Evolutionary conservation across 2,888 invertebrate genomes (phyloP), one percentile per base, ranked within the genome.

Genomic region (Latrodectus hesperus): DNA sequence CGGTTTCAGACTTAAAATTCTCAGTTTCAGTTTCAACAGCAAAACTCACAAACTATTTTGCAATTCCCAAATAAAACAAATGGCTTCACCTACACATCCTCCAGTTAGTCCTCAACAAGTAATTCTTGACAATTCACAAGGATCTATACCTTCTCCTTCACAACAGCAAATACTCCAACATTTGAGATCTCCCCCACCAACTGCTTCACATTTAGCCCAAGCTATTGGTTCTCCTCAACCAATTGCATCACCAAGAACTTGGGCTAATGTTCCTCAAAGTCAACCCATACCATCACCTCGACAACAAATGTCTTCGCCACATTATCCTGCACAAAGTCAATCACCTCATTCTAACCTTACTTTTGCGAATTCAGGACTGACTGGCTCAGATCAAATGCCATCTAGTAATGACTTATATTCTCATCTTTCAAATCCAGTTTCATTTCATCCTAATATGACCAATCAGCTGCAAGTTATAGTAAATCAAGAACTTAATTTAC

Each of bases 161-260:
- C 96, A 90, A 55, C 92, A 92, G 90, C 92, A 93, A 90, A 93
- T 96, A 92, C 96, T 97, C 95, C 96, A 96, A 92, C 95, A 96
- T 91, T 95, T 97, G 90, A 94, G 96, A 74, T 96, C 96, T 91
- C 96, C 96, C 90, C 96, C 96, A 74, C 96, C 89, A 9, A 87
- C 83, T 16, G 79, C 95, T 70, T 90, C 84, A 94, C 90, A 91
- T 67, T 90, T 93, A 88, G 92, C 92, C 85, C 92, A 92, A 89
- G 92, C 92, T 80, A 93, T 95, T 89, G 94, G 96, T 88, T 96
- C 96, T 90, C 96, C 96, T 5, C 96, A 96, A 92, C 96, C 96
- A 72, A 95, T 95, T 90, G 95, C 95, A 22, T 95, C 95, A 75
- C 95, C 96, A 0, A 93, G 95, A 71, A 92, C 92, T 90, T 92